phyloP scores from a whole-genome alignment of 2,888 invertebrate species.

The Thymelicus lineola region DNA sequence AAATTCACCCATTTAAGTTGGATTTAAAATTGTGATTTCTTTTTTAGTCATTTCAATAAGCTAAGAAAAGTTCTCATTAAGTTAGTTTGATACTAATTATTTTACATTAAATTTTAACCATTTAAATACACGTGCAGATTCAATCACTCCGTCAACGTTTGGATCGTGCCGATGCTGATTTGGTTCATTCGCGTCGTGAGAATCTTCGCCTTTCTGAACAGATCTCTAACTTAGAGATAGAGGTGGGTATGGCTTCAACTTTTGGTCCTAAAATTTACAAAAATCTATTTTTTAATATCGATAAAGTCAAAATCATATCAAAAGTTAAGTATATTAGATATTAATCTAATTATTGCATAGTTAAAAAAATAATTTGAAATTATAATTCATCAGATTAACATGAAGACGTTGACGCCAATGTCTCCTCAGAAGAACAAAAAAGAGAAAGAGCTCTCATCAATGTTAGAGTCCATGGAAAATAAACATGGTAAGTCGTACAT shows the following conservation, averaged over 20 bases:
- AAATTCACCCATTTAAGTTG: no score
- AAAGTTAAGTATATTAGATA: no score
- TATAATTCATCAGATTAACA: conserved; percentile 78
- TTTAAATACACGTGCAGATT: conserved; percentile 61
- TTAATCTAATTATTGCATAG: not conserved
- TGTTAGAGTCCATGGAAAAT: conserved; percentile 92
- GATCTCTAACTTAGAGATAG: conserved; percentile 91
- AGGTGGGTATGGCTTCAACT: conserved; percentile 86
- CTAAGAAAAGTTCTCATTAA: no score
- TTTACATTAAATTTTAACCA: conserved; percentile 28
- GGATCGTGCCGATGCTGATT: conserved; percentile 92
- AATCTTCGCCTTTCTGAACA: conserved; percentile 92
- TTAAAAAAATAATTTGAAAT: not conserved
- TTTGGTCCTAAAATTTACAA: no score
- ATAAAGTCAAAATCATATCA: no score
- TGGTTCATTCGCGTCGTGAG: conserved; percentile 92
- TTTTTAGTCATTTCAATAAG: no score
- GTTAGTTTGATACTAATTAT: no score
- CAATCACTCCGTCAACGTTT: conserved; percentile 90
- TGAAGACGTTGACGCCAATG: conserved; percentile 85
- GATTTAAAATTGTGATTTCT: no score
- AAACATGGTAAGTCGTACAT: conserved; percentile 89
- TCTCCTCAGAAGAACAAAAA: conserved; percentile 86
- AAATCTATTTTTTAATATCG: not conserved
- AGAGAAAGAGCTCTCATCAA: conserved; percentile 89